A percentile compares a stretch with the other conserved stretches of the same genome.
Evolutionary conservation across 30 jellyfish, hydroid and myxozoan species (phyloP).

Genomic region (Aurelia aurita): DNA sequence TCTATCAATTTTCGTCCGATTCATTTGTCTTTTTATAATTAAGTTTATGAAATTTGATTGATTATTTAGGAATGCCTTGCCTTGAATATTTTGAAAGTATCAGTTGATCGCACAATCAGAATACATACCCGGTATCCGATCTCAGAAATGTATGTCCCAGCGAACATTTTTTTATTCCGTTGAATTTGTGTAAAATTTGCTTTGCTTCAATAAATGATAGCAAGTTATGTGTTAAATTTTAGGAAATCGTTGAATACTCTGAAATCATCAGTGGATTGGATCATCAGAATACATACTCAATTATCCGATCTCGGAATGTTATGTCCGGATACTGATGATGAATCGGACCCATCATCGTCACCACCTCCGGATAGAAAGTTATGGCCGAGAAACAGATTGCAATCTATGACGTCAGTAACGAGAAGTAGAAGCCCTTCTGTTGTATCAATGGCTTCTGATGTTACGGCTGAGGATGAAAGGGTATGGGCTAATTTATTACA

Average conservation of each 20-base stretch:
- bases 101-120: too few species aligned
- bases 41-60: too few species aligned
- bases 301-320: constrained; percentile 73
- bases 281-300: constrained; percentile 67
- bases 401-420: constrained; percentile 47
- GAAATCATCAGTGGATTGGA: constrained; percentile 69
- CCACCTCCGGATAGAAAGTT: constrained; percentile 32
- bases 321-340: constrained; percentile 91
- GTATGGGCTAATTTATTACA: neutral
- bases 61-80: too few species aligned
- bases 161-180: too few species aligned
- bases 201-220: too few species aligned
- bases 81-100: too few species aligned
- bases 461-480: constrained; percentile 55
- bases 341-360: constrained; percentile 35
- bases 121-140: too few species aligned
- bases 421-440: constrained; percentile 82
- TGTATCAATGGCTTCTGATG: constrained; percentile 49
- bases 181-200: too few species aligned
- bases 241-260: constrained; percentile 64
- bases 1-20: too few species aligned
- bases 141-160: too few species aligned
- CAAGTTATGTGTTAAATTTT: neutral
- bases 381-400: constrained; percentile 59
- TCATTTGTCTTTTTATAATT: too few species aligned